Conservation (phyloP, 2,888 invertebrate genomes). For the Cantharis nigra region DNA sequence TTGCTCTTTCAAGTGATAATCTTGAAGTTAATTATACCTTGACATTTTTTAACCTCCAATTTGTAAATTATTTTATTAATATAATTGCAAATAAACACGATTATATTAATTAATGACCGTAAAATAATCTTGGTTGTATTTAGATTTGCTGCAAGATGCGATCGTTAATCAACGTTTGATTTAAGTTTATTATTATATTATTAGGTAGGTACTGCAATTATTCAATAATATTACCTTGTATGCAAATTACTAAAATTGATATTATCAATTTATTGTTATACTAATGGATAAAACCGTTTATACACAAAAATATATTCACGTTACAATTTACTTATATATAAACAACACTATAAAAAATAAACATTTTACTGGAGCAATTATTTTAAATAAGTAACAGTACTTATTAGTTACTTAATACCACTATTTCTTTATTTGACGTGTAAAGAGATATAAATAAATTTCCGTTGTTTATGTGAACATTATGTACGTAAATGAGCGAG, state of each 20-base stretch:
- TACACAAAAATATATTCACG: neutral
- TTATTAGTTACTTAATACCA: neutral
- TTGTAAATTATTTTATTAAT: slow-evolving; percentile 12
- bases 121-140: neutral
- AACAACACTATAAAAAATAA: neutral
- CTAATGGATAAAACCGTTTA: too few relatives aligned
- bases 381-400: neutral
- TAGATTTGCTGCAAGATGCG: neutral
- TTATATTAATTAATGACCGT: slow-evolving; percentile 2
- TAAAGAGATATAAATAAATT: neutral
- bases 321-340: neutral
- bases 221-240: too few relatives aligned
- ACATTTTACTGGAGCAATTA: neutral
- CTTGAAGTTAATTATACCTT: slow-evolving; percentile 16
- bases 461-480: neutral
- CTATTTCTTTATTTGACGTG: neutral
- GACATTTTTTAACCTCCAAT: slow-evolving; percentile 25
- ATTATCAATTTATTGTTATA: too few relatives aligned
- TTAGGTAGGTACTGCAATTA: neutral
- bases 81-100: slow-evolving; percentile 16
- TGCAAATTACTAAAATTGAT: too few relatives aligned
- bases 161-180: neutral
- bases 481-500: too few relatives aligned
- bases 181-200: neutral
- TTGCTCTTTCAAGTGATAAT: neutral